Base-by-base conservation (phyloP, 1,140 invertebrate species). In the Episyrphus balteatus region DNA sequence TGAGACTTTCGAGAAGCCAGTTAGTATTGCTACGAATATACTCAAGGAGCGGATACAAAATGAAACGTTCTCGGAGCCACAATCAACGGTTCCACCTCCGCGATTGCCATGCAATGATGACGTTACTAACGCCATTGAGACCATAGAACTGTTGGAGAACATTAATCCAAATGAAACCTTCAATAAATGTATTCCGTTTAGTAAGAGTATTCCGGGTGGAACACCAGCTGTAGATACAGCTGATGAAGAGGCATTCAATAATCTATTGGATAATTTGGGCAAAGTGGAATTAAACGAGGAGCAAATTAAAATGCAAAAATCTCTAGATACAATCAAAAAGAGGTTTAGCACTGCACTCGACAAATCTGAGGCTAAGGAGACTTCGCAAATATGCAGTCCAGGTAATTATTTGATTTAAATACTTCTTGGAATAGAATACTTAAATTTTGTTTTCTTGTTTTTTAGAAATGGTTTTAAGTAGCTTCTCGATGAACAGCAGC, bases 201-300 rank as follows among this genome's bases (percentile, higher is more conserved):
- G 21, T 8, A 26, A 26, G 21, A 26, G 21, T 8, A 26, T 26
- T 26, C 21, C 21, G 3, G 21, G 21, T 8, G 21, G 21, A 26
- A 26, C 21, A 26, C 21, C 21, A 26, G 21, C 21, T 5, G 21
- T 26, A 26, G 21, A 26, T 8, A 26, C 21, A 8, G 21, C 21
- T 7, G 59, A 63, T 39, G 64, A 67, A 34, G 60, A 66, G 41
- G 61, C 65, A 44, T 67, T 67, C 31, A 64, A 67, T 42, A 46
- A 67, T 33, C 58, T 66, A 60, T 53, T 67, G 5, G 54, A 57
- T 7, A 56, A 61, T 21, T 51, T 67, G 26, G 57, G 62, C 13
- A 60, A 55, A 30, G 51, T 58, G 2, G 47, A 52, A 15, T 44
- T 59, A 1, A 62, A 58, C 47, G 51, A 57, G 8, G 56, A 63